Percentiles rank a stretch among this genome's conserved stretches.
These are phyloP conservation scores for Capreolus pygargus DNA, from an alignment of 2,113 vertebrate genomes.

Conservation along the genomic window DNA sequence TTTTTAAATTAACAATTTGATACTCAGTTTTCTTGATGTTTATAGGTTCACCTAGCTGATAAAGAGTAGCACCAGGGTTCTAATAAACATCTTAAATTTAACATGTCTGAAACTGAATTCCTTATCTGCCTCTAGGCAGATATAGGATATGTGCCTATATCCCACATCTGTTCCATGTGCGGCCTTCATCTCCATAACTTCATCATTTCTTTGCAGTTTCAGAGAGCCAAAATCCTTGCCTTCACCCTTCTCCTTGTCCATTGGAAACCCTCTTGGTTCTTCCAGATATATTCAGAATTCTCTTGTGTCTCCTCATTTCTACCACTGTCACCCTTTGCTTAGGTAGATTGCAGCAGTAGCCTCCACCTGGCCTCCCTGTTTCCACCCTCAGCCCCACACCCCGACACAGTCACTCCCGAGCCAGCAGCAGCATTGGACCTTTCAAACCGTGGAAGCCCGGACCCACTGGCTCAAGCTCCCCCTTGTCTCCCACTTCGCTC, in stretches of 20 bases:
- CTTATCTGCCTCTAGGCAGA: background rate
- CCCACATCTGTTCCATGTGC: rapidly evolving
- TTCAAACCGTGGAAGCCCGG: rapidly evolving
- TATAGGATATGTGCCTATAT: too few species aligned
- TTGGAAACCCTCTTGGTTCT: background rate
- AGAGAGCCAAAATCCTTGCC: background rate
- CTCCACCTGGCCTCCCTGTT: background rate
- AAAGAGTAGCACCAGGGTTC: background rate
- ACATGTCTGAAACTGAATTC: background rate
- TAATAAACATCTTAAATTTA: background rate
- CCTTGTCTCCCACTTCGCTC: background rate
- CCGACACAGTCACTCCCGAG: background rate
- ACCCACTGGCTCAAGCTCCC: background rate
- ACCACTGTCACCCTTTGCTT: background rate
- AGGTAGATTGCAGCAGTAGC: background rate
- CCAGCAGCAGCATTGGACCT: background rate
- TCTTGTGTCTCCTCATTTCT: background rate
- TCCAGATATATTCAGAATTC: background rate
- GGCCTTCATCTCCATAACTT: background rate
- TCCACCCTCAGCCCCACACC: background rate
- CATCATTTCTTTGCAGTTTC: background rate
- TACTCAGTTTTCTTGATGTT: background rate
- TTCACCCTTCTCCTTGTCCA: background rate
- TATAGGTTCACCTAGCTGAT: background rate
- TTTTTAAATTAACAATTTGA: background rate